Conservation (phyloP, 2,113 vertebrate genomes). For the Ceyx margarethae region DNA sequence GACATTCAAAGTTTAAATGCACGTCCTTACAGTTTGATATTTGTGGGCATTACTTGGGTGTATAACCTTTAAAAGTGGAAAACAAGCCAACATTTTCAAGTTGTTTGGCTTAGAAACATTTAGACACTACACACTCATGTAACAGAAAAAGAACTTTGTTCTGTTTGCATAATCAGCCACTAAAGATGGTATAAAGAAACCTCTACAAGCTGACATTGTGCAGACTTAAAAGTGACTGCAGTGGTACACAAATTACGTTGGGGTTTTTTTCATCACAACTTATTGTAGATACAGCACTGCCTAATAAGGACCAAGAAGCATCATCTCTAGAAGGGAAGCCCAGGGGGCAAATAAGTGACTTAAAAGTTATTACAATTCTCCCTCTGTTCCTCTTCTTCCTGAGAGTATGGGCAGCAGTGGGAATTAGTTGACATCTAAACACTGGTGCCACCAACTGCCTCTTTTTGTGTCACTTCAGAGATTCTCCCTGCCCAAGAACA, state of each 20-base stretch:
- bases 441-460: not conserved
- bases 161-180: not conserved
- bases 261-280: not conserved
- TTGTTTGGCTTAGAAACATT: slow-evolving; percentile 36
- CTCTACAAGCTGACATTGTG: not conserved
- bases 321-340: not conserved
- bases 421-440: not conserved
- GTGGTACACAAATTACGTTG: not conserved
- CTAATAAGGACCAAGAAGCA: not conserved
- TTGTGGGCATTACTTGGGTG: slow-evolving; percentile 25
- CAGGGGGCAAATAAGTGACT: not conserved
- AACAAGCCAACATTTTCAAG: slow-evolving; percentile 23
- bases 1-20: slow-evolving; percentile 33
- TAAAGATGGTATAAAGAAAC: not conserved
- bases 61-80: slow-evolving; percentile 33
- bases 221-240: not conserved
- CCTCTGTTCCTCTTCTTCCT: not conserved
- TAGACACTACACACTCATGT: slow-evolving; percentile 1
- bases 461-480: not conserved
- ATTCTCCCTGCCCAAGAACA: not conserved
- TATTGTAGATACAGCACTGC: not conserved
- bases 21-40: slow-evolving; percentile 2
- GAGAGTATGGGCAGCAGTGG: not conserved
- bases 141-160: slow-evolving; percentile 15
- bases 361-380: not conserved